These are phyloP conservation scores for Arothron firmamentum DNA, from an alignment of 2,113 vertebrate species.

Conservation along the genomic window DNA sequence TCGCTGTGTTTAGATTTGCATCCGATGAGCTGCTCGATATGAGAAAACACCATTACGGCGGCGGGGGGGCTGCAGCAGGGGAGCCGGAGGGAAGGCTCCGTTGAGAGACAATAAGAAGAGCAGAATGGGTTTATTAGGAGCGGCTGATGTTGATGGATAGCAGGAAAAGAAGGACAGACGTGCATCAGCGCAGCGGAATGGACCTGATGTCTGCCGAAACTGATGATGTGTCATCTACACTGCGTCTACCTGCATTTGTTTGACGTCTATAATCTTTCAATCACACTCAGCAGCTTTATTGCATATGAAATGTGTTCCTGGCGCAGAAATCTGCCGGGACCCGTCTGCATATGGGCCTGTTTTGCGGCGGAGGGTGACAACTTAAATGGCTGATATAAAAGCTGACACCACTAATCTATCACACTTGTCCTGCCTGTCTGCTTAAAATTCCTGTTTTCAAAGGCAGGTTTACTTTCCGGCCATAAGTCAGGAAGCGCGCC, in stretches of 20 bases:
- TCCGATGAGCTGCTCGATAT: constrained; percentile 63
- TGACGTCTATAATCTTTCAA: constrained; percentile 39
- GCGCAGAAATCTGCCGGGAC: constrained; percentile 44
- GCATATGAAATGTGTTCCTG: neutral
- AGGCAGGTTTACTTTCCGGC: constrained; percentile 57
- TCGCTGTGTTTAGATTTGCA: constrained; percentile 58
- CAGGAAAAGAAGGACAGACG: constrained; percentile 24
- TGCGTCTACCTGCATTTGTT: constrained; percentile 25
- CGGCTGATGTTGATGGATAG: constrained; percentile 51
- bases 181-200: constrained; percentile 11
- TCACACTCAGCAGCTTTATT: constrained; percentile 41
- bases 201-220: constrained; percentile 26
- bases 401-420: constrained; percentile 73
- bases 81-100: constrained; percentile 27
- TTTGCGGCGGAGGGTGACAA: constrained; percentile 65
- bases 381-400: constrained; percentile 76
- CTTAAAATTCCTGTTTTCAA: constrained; percentile 63
- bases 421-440: constrained; percentile 58
- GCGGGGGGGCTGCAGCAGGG: constrained; percentile 40
- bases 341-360: constrained; percentile 56
- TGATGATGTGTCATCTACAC: constrained; percentile 16
- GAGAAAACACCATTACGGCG: constrained; percentile 57
- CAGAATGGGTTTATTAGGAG: constrained; percentile 54
- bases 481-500: constrained; percentile 51
- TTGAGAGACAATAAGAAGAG: constrained; percentile 53